A percentile compares a stretch with the other conserved stretches of the same genome.
These are phyloP conservation scores for Enteromius anoplus DNA, from an alignment of 2,797 vertebrate species.

Conservation along the genomic window DNA sequence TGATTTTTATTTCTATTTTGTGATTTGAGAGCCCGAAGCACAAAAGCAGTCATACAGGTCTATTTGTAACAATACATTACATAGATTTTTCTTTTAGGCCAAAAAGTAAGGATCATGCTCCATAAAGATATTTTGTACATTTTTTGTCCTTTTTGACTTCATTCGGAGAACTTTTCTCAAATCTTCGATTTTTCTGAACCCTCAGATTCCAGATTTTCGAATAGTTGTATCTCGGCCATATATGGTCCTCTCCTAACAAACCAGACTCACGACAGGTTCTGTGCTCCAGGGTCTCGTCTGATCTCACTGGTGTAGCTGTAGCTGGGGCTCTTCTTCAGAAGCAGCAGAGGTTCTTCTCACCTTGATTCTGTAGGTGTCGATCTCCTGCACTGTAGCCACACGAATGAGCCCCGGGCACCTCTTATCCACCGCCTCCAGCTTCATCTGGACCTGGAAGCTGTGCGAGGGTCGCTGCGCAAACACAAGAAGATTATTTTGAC, in stretches of 20 bases:
- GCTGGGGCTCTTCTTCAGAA: neutral
- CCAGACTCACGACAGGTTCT: too few species aligned
- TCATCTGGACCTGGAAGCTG: constrained; percentile 92
- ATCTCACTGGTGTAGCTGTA: neutral
- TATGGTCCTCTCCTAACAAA: too few species aligned
- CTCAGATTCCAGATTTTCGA: too few species aligned
- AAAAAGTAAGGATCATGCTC: too few species aligned
- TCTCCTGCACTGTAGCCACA: constrained; percentile 91
- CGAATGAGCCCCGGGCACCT: constrained; percentile 91
- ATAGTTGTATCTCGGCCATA: too few species aligned
- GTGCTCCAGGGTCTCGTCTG: neutral
- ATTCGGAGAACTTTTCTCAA: too few species aligned
- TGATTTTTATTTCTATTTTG: neutral
- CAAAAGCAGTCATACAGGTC: too few species aligned
- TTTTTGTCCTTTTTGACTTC: too few species aligned
- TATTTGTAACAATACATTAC: too few species aligned
- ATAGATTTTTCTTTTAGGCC: too few species aligned
- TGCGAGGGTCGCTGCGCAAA: constrained; percentile 84
- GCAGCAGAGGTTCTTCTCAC: constrained; percentile 62
- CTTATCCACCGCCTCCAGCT: constrained; percentile 93
- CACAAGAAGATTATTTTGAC: neutral
- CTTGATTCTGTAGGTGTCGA: constrained; percentile 94
- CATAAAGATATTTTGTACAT: too few species aligned
- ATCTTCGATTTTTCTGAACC: too few species aligned
- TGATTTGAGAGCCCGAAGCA: neutral